Conservation (phyloP, 2,888 invertebrate genomes). For the Drosophila affinis region DNA sequence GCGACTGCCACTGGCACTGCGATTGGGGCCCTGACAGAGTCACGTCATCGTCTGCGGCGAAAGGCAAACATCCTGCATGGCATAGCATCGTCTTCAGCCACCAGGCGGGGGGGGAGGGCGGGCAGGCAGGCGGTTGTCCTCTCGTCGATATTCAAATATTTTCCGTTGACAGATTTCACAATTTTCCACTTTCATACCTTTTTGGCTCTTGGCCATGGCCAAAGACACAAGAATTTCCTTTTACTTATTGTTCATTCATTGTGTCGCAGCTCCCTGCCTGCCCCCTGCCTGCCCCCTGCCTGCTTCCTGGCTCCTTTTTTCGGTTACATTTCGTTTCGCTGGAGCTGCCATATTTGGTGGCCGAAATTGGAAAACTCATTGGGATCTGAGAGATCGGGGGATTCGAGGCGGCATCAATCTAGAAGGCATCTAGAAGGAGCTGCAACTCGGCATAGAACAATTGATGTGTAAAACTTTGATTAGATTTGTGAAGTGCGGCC, state of each 20-base stretch:
- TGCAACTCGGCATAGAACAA: constrained; percentile 54
- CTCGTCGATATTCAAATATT: constrained; percentile 74
- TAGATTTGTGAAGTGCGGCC: constrained; percentile 53
- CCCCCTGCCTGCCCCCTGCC: background rate
- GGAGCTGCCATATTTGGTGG: constrained; percentile 6
- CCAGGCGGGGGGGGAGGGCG: too few species aligned
- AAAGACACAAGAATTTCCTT: constrained; percentile 47
- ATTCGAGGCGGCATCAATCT: constrained; percentile 10
- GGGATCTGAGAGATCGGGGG: constrained; percentile 3
- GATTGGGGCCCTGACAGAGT: constrained; percentile 27
- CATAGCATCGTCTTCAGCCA: constrained; percentile 7
- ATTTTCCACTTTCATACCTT: constrained; percentile 77
- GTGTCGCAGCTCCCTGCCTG: constrained; percentile 48
- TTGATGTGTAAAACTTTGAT: constrained; percentile 74
- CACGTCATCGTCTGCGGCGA: constrained; percentile 28
- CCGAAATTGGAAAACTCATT: constrained; percentile 15
- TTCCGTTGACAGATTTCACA: constrained; percentile 76
- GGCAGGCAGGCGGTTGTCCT: background rate
- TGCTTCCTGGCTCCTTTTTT: background rate
- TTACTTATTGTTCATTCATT: constrained; percentile 71
- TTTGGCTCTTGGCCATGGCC: constrained; percentile 56
- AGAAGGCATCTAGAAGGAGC: constrained; percentile 1
- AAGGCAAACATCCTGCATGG: constrained; percentile 20
- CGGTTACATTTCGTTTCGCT: background rate
- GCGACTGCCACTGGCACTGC: too few species aligned